Base-by-base conservation (phyloP, 2,797 vertebrate genomes). In the Epinephelus malabaricus region DNA sequence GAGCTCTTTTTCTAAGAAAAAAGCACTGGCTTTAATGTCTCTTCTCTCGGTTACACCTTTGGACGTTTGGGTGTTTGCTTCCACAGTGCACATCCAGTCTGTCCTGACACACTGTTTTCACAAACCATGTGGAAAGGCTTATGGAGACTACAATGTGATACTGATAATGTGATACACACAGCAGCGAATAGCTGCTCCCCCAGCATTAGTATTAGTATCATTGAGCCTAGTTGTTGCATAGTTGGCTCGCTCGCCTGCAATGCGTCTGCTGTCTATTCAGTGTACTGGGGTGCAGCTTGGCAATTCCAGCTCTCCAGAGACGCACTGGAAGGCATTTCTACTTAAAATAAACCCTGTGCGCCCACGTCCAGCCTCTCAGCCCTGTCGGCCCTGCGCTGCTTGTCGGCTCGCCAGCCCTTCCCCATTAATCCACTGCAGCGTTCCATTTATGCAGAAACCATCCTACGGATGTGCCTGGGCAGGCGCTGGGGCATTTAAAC, bases 281-380 rank as follows among this genome's bases (percentile, higher is more conserved):
- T 69, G 78, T 83, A 79, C 89, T 84, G 86, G 88, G 87, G 90
- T 84, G 89, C 88, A 89, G 93, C 90, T 83, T 89, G 91, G 92
- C 93, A 91, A 88, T 86, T 82, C 88, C 81, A 79, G 82, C 81
- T 92, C 93, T 93, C 92, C 88, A 74, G 91, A 94, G 94, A 93
- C 70, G n/a, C 88, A 89, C 92, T 93, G 92, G 90, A 94, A 95
- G 92, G 92, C 93, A 93, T 94, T 94, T 93, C 87, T 89, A 92
- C 92, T 94, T 90, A 94, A 95, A 95, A 95, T 95, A 94, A 94
- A 94, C 93, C 87, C 85, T 79, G 86, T 80, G 86, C 92, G 86
- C 93, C 93, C 92, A 93, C 93, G 90, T 92, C 88, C 89, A 89
- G 88, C 89, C 91, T 88, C 84, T 83, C 86, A 89, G 86, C 87